Percentiles rank a stretch among this genome's conserved stretches.
Conservation (phyloP, 2,888 invertebrate species). For the Podabrus alpinus region DNA sequence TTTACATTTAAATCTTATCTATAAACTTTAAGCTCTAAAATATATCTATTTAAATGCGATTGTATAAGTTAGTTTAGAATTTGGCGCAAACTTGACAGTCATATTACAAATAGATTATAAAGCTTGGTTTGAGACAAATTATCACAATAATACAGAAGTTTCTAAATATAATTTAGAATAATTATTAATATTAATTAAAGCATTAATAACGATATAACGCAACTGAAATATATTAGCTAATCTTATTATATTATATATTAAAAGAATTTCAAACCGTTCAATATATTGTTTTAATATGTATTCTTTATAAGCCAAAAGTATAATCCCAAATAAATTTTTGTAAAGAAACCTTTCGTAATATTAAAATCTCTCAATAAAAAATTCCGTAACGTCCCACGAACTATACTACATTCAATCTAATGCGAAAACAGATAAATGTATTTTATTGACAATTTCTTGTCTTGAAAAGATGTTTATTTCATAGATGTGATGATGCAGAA, state of each 20-base stretch:
- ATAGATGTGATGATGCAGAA: slow-evolving; percentile 19
- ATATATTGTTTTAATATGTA: not conserved
- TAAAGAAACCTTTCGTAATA: slow-evolving; percentile 2
- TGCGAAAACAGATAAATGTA: slow-evolving; percentile 20
- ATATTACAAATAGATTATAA: slow-evolving; percentile 1
- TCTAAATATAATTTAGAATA: not conserved
- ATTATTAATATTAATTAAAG: not conserved
- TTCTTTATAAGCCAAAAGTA: not conserved
- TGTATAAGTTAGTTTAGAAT: slow-evolving; percentile 3
- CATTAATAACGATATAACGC: not conserved
- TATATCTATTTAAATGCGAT: slow-evolving; percentile 2
- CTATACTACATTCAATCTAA: slow-evolving; percentile 11
- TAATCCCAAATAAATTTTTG: not conserved
- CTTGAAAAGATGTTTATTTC: slow-evolving; percentile 21
- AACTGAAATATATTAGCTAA: not conserved
- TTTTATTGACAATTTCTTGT: slow-evolving; percentile 19
- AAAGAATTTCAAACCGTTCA: not conserved
- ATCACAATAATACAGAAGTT: slow-evolving; percentile 2
- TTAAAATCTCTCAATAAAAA: slow-evolving; percentile 7
- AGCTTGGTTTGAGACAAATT: not conserved
- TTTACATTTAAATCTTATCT: not conserved
- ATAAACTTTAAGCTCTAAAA: not conserved
- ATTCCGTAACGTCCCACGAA: slow-evolving; percentile 2
- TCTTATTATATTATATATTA: not conserved
- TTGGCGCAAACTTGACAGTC: slow-evolving; percentile 4